Base-by-base conservation (phyloP, 2,888 invertebrate genomes). In the Ischnus inquisitorius region DNA sequence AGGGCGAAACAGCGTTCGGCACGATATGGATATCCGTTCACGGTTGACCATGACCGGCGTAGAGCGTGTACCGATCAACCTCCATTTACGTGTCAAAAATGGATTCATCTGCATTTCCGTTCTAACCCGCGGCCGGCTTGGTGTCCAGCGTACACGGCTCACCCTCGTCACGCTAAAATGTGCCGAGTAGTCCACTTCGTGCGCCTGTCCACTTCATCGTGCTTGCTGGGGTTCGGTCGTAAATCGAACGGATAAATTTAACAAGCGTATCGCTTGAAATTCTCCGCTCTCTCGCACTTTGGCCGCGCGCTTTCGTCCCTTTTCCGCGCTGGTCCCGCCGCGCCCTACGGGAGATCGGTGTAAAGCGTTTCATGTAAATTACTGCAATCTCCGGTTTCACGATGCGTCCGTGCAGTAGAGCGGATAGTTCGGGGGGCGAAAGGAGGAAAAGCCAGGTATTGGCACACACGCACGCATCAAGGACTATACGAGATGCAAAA, bases 221-320 rank as follows among this genome's bases (percentile, higher is more conserved):
- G 22, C 54, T 64, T 19, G 69, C 60, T 57, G 65, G n/a, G 75
- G 43, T 3, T 71, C 75, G 60, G 64, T 75, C 83, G 64, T 75
- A 79, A 71, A 79, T 79, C 79, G 79, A 75, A 71, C 72, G 67
- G 79, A 83, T 71, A 75, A 83, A 83, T 83, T 79, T 51, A 51
- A 51, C 19, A 16, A 51, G 57, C 25, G 10, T 25, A 34, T 34
- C 34, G 34, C 34, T 25, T 22, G 57, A 25, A 57, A 25, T 57
- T 57, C 57, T 25, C 57, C 12, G 3, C 3, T 2, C 57, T 14
- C 14, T 12, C 57, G 22, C 22, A 57, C 64, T 79, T 67, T 19
- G 34, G 10, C n/a, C 28, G 34, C 34, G 57, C 3, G 34, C 16
- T 5, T 22, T 46, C 43, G n/a, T n/a, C 57, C 34, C 69, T 28